Conservation (phyloP, 64 coral and sea anemone genomes). For the Porites lutea region DNA sequence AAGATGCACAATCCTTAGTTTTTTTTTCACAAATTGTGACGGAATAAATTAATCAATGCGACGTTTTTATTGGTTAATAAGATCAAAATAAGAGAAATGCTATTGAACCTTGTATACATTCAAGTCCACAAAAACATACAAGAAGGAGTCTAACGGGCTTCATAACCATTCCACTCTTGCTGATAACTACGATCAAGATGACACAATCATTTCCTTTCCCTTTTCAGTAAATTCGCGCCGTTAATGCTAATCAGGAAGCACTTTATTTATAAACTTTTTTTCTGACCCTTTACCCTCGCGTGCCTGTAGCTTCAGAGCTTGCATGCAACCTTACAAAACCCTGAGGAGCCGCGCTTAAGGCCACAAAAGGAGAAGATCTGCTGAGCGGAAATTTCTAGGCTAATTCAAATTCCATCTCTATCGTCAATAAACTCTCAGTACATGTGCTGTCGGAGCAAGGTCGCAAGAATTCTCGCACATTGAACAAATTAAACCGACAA, state of each 20-base stretch:
- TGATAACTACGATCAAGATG: no score
- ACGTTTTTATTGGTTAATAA: no score
- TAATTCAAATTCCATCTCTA: not conserved
- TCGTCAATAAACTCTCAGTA: not conserved
- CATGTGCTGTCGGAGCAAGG: not conserved
- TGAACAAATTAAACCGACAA: not conserved
- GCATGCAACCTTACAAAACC: not conserved
- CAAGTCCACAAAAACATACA: no score
- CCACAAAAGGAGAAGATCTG: not conserved
- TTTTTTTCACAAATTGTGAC: no score
- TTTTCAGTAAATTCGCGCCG: no score
- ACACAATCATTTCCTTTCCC: no score
- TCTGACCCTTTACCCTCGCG: not conserved
- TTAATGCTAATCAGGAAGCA: not conserved
- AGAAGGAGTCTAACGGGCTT: no score
- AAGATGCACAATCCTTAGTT: no score
- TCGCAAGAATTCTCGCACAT: not conserved
- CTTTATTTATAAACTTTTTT: not conserved
- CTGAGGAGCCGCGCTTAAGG: not conserved
- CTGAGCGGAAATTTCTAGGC: slow-evolving; percentile 3
- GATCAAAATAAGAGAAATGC: no score
- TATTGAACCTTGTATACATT: no score
- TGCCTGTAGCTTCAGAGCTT: not conserved
- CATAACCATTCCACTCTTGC: no score
- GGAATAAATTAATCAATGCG: no score